Percentiles rank a stretch among this genome's conserved stretches.
Evolutionary conservation across 2,797 vertebrate species (phyloP).

Genomic region (Labroides dimidiatus): DNA sequence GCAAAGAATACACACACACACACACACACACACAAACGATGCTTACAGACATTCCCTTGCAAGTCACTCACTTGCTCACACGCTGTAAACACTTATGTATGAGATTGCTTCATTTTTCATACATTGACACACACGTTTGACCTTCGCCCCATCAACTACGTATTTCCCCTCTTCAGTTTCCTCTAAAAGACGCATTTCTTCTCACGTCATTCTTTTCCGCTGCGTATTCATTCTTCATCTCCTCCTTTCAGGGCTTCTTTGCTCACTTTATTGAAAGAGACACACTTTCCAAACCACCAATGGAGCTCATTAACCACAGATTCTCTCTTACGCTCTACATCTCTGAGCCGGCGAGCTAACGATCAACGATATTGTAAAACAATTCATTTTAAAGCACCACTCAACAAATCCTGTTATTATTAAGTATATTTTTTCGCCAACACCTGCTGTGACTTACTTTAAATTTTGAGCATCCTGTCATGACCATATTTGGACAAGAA

Average conservation of each 20-base stretch:
- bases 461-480: too few species aligned
- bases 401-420: too few species aligned
- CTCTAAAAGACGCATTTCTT: conserved; percentile 1
- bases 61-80: conserved; percentile 45
- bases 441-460: too few species aligned
- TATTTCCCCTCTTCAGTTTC: conserved; percentile 1
- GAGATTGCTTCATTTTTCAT: conserved; percentile 19
- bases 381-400: too few species aligned
- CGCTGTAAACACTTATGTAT: conserved; percentile 37
- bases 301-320: not conserved
- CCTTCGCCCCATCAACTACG: not conserved
- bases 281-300: not conserved
- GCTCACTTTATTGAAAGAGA: conserved; percentile 6
- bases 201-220: conserved; percentile 1
- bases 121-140: conserved; percentile 35
- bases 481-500: too few species aligned
- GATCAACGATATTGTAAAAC: too few species aligned
- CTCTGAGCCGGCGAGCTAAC: too few species aligned
- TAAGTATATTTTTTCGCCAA: too few species aligned
- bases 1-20: conserved; percentile 8
- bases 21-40: conserved; percentile 18
- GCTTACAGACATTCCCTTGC: conserved; percentile 33
- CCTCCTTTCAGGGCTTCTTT: not conserved
- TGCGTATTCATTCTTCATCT: conserved; percentile 13
- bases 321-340: too few species aligned